A percentile compares a stretch with the other conserved stretches of the same genome.
Conservation (phyloP, 2,888 invertebrate genomes). For the Serripes groenlandicus region DNA sequence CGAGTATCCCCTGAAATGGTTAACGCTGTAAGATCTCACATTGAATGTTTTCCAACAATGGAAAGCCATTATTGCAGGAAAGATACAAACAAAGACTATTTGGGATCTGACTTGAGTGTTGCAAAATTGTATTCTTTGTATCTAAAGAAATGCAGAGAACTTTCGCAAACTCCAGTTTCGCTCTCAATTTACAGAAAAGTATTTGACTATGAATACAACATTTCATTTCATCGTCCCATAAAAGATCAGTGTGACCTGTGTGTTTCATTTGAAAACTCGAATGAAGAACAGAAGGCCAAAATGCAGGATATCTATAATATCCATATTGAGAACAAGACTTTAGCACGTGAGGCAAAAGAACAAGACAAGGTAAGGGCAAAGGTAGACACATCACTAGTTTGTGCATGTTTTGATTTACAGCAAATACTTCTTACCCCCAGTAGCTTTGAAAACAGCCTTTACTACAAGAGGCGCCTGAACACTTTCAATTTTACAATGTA, state of each 20-base stretch:
- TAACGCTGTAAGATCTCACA: slow-evolving; percentile 17
- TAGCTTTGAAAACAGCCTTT: slow-evolving; percentile 23
- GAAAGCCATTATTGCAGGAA: slow-evolving; percentile 54
- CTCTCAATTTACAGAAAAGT: slow-evolving; percentile 26
- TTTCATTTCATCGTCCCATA: slow-evolving; percentile 32
- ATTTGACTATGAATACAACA: slow-evolving; percentile 37
- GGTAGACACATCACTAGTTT: not conserved
- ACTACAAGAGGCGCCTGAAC: slow-evolving; percentile 31
- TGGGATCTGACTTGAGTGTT: slow-evolving; percentile 17
- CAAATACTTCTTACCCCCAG: slow-evolving; percentile 26
- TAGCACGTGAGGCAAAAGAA: slow-evolving; percentile 12
- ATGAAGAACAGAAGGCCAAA: not conserved
- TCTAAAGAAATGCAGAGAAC: not conserved
- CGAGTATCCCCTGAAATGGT: not conserved
- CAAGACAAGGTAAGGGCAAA: slow-evolving; percentile 12
- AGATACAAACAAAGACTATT: slow-evolving; percentile 24
- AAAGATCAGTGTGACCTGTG: slow-evolving; percentile 51
- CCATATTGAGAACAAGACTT: slow-evolving; percentile 29
- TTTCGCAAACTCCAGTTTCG: not conserved
- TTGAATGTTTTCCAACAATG: slow-evolving; percentile 34
- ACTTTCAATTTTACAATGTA: slow-evolving; percentile 35
- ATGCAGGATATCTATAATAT: not conserved
- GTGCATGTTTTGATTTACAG: slow-evolving; percentile 31
- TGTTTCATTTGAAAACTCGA: slow-evolving; percentile 5
- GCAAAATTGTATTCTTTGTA: slow-evolving; percentile 31